Percentiles rank a stretch among this genome's conserved stretches.
phyloP scores from a whole-genome alignment of 2,797 vertebrate species.

The Tragelaphus oryx region DNA sequence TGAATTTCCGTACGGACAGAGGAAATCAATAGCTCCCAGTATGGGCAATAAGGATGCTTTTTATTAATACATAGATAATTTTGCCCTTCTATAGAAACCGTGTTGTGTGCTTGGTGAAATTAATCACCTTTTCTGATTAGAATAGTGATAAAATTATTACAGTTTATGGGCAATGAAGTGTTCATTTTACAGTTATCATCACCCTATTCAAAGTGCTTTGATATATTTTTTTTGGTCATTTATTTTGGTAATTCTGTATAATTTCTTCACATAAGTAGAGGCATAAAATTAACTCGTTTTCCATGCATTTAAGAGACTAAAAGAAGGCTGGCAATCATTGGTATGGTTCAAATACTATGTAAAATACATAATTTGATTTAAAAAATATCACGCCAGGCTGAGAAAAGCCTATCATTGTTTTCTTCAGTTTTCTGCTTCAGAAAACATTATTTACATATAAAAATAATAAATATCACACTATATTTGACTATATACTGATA shows the following conservation, averaged over 20 bases:
- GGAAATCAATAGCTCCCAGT: neutral
- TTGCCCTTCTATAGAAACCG: neutral
- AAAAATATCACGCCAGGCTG: neutral
- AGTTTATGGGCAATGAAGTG: neutral
- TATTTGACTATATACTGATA: neutral
- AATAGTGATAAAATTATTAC: neutral
- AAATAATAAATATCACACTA: neutral
- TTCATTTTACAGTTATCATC: neutral
- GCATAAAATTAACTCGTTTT: neutral
- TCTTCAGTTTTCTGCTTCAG: neutral
- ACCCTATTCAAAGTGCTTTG: neutral
- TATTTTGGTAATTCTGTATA: neutral
- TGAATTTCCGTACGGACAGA: neutral
- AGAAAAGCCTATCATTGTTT: neutral
- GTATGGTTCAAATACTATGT: neutral
- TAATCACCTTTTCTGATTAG: neutral
- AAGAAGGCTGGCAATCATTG: neutral
- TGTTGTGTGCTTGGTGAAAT: neutral
- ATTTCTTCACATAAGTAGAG: neutral
- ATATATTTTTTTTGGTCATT: neutral
- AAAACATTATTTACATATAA: neutral
- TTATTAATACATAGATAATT: neutral
- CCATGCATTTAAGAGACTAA: neutral
- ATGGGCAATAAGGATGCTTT: neutral
- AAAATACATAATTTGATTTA: neutral